Evolutionary conservation across 2,113 vertebrate species (phyloP).

Genomic region (Tympanuchus pallidicinctus): DNA sequence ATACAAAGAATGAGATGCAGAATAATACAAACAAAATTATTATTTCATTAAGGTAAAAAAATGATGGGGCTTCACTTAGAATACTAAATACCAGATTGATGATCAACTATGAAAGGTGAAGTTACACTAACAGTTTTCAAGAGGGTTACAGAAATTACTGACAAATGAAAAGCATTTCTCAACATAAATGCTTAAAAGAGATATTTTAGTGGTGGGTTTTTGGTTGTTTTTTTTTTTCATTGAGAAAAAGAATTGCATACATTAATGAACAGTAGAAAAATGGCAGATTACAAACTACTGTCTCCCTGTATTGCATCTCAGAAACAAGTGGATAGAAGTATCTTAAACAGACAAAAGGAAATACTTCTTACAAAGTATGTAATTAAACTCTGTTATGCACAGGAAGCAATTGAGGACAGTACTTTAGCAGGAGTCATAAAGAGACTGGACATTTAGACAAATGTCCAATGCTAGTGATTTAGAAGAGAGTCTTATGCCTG

Average conservation of each 20-base stretch:
- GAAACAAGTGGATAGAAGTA: background rate
- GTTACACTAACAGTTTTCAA: background rate
- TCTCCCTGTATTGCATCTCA: background rate
- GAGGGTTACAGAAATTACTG: background rate
- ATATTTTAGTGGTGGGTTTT: background rate
- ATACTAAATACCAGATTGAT: background rate
- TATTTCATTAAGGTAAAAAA: background rate
- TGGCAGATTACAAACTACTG: background rate
- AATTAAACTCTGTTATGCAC: constrained; percentile 7
- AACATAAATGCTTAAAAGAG: background rate
- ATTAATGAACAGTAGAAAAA: background rate
- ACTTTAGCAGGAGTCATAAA: background rate
- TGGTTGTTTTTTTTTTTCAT: background rate
- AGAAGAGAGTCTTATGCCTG: background rate
- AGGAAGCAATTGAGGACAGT: constrained; percentile 7
- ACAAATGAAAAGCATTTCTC: background rate
- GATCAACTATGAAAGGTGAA: background rate
- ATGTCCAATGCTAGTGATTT: background rate
- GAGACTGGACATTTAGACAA: background rate
- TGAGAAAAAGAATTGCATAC: background rate
- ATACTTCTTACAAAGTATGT: background rate
- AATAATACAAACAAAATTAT: background rate
- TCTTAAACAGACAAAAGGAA: constrained; percentile 24
- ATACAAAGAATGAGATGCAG: background rate
- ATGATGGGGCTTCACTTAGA: background rate